phyloP scores from a whole-genome alignment of 2,113 vertebrate species.

The Chaetops frenatus region DNA sequence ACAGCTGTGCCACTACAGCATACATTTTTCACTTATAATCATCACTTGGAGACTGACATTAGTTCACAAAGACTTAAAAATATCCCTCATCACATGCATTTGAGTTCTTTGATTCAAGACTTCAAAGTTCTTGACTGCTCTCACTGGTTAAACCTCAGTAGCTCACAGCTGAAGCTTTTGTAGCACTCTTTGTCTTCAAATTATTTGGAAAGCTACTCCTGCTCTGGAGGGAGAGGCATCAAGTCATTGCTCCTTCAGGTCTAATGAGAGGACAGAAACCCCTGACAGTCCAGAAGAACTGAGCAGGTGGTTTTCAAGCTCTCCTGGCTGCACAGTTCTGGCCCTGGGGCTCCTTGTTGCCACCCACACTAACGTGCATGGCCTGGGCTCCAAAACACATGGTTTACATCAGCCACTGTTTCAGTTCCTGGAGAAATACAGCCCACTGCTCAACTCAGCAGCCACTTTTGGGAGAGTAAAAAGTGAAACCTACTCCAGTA shows the following conservation, averaged over 20 bases:
- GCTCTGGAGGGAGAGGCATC: neutral
- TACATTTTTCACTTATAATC: neutral
- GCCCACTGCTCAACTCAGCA: neutral
- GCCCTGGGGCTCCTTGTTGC: slow-evolving; percentile 70
- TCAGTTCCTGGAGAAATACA: slow-evolving; percentile 28
- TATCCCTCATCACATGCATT: neutral
- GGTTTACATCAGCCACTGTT: slow-evolving; percentile 62
- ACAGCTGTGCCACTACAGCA: neutral
- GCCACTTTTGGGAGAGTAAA: slow-evolving; percentile 3
- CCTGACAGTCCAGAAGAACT: neutral
- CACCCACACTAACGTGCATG: slow-evolving; percentile 71
- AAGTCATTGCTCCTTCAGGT: neutral
- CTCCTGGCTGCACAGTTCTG: slow-evolving; percentile 66
- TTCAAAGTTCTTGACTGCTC: neutral
- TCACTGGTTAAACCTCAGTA: neutral
- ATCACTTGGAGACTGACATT: neutral
- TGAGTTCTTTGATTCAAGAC: neutral
- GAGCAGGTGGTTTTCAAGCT: slow-evolving; percentile 61
- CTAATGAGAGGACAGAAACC: neutral
- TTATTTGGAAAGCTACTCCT: neutral
- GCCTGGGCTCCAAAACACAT: slow-evolving; percentile 71
- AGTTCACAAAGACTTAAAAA: neutral
- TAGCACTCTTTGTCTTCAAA: neutral
- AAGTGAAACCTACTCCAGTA: neutral
- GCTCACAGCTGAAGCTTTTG: neutral